Percentiles rank a stretch among this genome's conserved stretches.
phyloP scores from a whole-genome alignment of 2,113 vertebrate species.

The Python bivittatus region DNA sequence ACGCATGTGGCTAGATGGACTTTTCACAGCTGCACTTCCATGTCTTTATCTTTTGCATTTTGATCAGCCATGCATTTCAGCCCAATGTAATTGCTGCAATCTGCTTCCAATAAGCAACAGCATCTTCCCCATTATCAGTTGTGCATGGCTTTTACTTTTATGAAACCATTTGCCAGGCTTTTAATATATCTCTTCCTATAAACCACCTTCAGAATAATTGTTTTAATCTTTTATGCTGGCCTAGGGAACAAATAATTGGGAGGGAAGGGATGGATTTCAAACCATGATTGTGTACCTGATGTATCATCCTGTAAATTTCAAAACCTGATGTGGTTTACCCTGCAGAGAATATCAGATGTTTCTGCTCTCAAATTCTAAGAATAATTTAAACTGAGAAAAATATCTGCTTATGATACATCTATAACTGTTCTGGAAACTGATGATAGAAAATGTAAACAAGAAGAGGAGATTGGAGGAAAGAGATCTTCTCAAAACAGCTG shows the following conservation, averaged over 20 bases:
- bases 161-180: not conserved
- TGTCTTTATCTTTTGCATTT: conserved; percentile 7
- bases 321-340: not conserved
- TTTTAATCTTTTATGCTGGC: conserved; percentile 34
- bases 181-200: conserved; percentile 12
- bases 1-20: too few relatives aligned
- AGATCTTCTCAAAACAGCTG: not conserved
- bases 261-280: conserved; percentile 19
- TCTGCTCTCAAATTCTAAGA: not conserved
- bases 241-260: conserved; percentile 18
- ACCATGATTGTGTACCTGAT: not conserved
- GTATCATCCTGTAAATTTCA: conserved; percentile 19
- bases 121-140: conserved; percentile 11
- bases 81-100: conserved; percentile 22
- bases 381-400: not conserved
- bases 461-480: not conserved
- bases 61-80: conserved; percentile 24
- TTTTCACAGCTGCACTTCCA: conserved; percentile 9
- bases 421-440: not conserved
- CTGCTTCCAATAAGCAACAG: conserved; percentile 4
- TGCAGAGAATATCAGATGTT: conserved; percentile 2
- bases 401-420: not conserved
- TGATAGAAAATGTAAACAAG: not conserved
- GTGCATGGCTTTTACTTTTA: conserved; percentile 35
- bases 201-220: conserved; percentile 17